A percentile compares a stretch with the other conserved stretches of the same genome.
These are phyloP conservation scores for Diadegma fenestrale DNA, from an alignment of 2,888 invertebrate genomes.

Conservation along the genomic window DNA sequence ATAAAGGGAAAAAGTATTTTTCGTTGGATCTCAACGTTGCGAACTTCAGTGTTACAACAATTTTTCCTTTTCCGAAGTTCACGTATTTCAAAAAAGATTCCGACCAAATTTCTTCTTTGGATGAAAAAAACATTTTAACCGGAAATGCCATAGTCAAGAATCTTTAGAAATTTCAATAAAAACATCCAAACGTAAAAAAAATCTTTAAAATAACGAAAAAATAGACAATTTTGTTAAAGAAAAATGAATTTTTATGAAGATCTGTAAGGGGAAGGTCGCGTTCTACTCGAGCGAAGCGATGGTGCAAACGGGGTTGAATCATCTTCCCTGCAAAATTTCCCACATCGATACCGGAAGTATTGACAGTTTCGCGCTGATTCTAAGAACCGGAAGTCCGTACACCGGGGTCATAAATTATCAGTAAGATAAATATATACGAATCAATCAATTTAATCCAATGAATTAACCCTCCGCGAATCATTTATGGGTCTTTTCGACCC, in stretches of 20 bases:
- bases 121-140: not conserved
- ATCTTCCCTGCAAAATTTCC: slow-evolving; percentile 73
- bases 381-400: slow-evolving; percentile 75
- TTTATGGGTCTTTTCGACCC: too few species aligned
- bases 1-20: too few species aligned
- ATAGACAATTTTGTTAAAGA: not conserved
- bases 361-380: slow-evolving; percentile 74
- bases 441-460: not conserved
- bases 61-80: not conserved
- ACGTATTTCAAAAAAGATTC: too few species aligned
- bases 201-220: not conserved
- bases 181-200: not conserved
- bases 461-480: not conserved
- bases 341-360: slow-evolving; percentile 73
- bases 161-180: not conserved
- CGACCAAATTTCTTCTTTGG: too few species aligned
- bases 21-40: too few species aligned
- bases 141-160: not conserved
- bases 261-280: slow-evolving; percentile 76
- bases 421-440: slow-evolving; percentile 69
- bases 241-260: slow-evolving; percentile 63
- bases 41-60: too few species aligned
- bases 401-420: slow-evolving; percentile 74
- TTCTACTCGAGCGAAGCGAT: slow-evolving; percentile 75
- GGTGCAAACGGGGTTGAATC: slow-evolving; percentile 59